Conservation (phyloP, 2,888 invertebrate species). For the Lepeophtheirus nordmannii region DNA sequence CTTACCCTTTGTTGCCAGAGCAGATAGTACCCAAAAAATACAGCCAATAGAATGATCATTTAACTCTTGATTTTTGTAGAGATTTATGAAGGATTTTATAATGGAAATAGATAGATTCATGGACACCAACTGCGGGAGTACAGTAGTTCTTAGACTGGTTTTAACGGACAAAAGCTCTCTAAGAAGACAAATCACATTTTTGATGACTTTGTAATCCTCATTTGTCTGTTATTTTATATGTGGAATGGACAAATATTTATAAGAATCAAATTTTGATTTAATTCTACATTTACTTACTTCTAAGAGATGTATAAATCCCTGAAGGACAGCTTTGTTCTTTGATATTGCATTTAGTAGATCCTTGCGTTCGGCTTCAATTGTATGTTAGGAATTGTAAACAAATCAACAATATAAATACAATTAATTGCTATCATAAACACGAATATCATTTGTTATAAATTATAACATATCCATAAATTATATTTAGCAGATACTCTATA, state of each 20-base stretch:
- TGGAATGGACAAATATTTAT: background rate
- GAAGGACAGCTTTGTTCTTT: background rate
- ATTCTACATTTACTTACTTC: background rate
- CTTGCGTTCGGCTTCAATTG: background rate
- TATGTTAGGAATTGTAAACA: too few relatives aligned
- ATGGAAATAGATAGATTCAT: background rate
- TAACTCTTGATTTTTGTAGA: background rate
- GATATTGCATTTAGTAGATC: background rate
- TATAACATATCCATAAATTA: too few relatives aligned
- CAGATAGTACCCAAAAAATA: conserved; percentile 20
- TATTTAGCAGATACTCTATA: too few relatives aligned
- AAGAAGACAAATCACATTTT: background rate
- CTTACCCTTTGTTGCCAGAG: conserved; percentile 17
- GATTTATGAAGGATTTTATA: background rate
- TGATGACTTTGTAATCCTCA: background rate
- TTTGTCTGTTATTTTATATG: background rate
- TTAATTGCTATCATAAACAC: too few relatives aligned
- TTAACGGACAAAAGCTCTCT: background rate
- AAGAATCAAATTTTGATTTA: background rate
- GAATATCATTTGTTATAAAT: too few relatives aligned
- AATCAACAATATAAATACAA: too few relatives aligned
- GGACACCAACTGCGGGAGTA: background rate
- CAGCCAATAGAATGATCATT: conserved; percentile 9
- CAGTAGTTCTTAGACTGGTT: background rate
- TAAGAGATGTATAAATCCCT: background rate